Evolutionary conservation across 2,797 vertebrate genomes (phyloP).

Genomic region (Gila robusta): DNA sequence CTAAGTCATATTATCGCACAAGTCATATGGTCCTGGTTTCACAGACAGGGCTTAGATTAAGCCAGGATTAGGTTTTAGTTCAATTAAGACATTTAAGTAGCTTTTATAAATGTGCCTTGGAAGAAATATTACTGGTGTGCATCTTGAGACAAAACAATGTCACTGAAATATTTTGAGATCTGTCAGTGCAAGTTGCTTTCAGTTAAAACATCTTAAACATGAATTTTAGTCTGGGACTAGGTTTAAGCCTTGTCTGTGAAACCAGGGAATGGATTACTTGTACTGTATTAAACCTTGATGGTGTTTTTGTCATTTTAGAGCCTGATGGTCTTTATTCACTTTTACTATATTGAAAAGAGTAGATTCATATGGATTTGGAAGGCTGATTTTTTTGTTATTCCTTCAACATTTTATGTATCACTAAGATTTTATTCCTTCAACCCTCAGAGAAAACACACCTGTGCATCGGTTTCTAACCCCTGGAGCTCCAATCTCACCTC

Average conservation of each 20-base stretch:
- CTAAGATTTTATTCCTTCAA: constrained; percentile 15
- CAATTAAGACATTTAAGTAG: too few species aligned
- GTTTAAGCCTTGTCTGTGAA: too few species aligned
- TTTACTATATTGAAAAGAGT: not conserved
- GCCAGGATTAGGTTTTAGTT: too few species aligned
- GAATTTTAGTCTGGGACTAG: too few species aligned
- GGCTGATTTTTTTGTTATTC: not conserved
- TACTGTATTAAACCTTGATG: not conserved
- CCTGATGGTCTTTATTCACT: not conserved
- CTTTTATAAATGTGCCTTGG: too few species aligned
- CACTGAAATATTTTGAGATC: too few species aligned
- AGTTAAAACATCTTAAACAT: too few species aligned
- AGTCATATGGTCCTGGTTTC: not conserved
- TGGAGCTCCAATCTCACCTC: constrained; percentile 21
- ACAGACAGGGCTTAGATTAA: too few species aligned
- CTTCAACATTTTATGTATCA: constrained; percentile 17
- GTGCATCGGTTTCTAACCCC: constrained; percentile 24
- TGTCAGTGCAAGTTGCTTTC: too few species aligned
- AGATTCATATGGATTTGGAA: not conserved
- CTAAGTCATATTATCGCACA: not conserved
- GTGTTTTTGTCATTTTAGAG: not conserved
- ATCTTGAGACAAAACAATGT: too few species aligned
- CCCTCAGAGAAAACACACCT: constrained; percentile 21
- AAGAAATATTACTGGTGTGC: too few species aligned
- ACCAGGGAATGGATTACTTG: not conserved